Conservation (phyloP, 2,888 invertebrate species). For the Hoplodrina ambigua region DNA sequence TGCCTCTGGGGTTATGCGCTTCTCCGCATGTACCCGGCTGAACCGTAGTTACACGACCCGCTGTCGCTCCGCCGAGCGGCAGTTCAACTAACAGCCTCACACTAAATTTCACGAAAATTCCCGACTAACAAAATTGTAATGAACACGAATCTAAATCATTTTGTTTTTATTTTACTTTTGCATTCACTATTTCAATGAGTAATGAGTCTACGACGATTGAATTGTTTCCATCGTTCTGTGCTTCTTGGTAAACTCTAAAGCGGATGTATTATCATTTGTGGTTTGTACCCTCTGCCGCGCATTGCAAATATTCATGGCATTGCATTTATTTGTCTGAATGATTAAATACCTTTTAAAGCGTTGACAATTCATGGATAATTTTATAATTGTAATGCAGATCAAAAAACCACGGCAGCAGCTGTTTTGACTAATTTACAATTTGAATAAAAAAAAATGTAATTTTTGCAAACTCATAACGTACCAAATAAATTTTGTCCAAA, state of each 20-base stretch:
- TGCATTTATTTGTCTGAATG: conserved; percentile 79
- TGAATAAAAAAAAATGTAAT: no score
- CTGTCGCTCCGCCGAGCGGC: conserved; percentile 75
- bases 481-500: conserved; percentile 44
- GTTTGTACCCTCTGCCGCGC: conserved; percentile 85
- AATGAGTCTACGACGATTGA: conserved; percentile 69
- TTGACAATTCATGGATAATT: conserved; percentile 68
- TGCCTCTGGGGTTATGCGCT: conserved; percentile 74
- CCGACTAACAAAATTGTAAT: conserved; percentile 57
- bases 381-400: conserved; percentile 25
- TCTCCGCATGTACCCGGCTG: conserved; percentile 85
- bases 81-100: conserved; percentile 57
- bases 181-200: conserved; percentile 76
- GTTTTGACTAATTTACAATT: conserved; percentile 22
- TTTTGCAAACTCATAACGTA: neutral
- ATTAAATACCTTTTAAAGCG: conserved; percentile 68
- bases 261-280: conserved; percentile 87
- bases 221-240: conserved; percentile 82
- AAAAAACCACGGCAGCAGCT: conserved; percentile 24
- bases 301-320: conserved; percentile 84
- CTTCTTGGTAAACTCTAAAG: conserved; percentile 91
- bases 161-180: conserved; percentile 76
- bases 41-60: conserved; percentile 73
- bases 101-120: conserved; percentile 51
- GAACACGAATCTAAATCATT: conserved; percentile 60